A percentile compares a stretch with the other conserved stretches of the same genome.
Evolutionary conservation across 2,888 invertebrate genomes (phyloP).

Genomic region (Amaurobius ferox): DNA sequence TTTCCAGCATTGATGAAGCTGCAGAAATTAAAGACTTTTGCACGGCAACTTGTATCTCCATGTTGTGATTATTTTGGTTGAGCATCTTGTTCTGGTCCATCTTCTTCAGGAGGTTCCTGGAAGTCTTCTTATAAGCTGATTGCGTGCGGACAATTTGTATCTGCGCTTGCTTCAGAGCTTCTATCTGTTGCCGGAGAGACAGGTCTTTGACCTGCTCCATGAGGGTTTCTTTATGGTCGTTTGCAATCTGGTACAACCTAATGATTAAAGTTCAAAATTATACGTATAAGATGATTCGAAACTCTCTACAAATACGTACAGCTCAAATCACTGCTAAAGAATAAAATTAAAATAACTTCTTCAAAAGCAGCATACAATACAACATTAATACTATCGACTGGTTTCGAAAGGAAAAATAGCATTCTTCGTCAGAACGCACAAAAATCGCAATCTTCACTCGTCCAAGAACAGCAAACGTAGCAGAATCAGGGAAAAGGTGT

Average conservation of each 20-base stretch:
- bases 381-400: too few relatives aligned
- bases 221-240: neutral
- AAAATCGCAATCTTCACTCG: too few relatives aligned
- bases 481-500: too few relatives aligned
- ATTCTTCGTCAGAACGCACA: too few relatives aligned
- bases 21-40: neutral
- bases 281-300: too few relatives aligned
- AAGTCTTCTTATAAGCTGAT: slow-evolving; percentile 14
- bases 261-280: too few relatives aligned
- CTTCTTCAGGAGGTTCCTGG: neutral
- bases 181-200: slow-evolving; percentile 20
- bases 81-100: slow-evolving; percentile 10
- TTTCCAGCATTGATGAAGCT: neutral
- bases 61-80: neutral
- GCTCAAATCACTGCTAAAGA: too few relatives aligned
- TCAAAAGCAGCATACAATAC: too few relatives aligned
- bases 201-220: neutral
- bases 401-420: too few relatives aligned
- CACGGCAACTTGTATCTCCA: neutral
- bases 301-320: too few relatives aligned
- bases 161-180: slow-evolving; percentile 21
- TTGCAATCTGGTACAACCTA: neutral
- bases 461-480: too few relatives aligned
- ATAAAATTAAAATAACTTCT: too few relatives aligned
- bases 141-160: slow-evolving; percentile 18